Percentiles rank a stretch among this genome's conserved stretches.
Conservation (phyloP, 2,113 vertebrate genomes). For the Chaetura pelagica region DNA sequence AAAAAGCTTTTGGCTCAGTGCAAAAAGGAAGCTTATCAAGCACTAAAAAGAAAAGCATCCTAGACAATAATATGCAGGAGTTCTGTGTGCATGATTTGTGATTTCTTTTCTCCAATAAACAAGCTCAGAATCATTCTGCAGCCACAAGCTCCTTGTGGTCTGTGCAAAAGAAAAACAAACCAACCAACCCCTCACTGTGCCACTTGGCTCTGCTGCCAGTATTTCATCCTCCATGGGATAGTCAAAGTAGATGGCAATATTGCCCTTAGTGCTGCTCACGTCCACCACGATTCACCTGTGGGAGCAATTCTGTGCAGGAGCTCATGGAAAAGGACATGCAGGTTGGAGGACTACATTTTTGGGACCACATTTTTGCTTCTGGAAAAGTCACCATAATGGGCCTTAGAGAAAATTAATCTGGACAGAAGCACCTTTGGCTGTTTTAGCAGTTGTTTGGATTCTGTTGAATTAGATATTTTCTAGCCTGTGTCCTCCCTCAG, state of each 20-base stretch:
- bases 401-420: not conserved
- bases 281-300: rapidly evolving
- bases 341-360: not conserved
- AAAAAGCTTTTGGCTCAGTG: not conserved
- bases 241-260: no score
- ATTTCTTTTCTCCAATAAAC: not conserved
- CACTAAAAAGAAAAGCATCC: not conserved
- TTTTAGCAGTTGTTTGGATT: not conserved
- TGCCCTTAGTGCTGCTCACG: not conserved
- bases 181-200: no score
- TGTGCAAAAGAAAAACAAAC: not conserved
- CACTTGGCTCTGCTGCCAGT: not conserved
- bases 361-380: not conserved
- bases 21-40: not conserved
- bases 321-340: rapidly evolving
- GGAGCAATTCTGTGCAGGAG: not conserved
- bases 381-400: not conserved
- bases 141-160: not conserved
- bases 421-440: not conserved
- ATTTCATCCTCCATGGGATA: not conserved
- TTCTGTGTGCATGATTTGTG: not conserved
- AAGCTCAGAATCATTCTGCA: not conserved
- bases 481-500: not conserved
- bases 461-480: not conserved
- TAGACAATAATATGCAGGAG: not conserved